Percentiles rank a stretch among this genome's conserved stretches.
These are phyloP conservation scores for Parnassius mnemosyne DNA, from an alignment of 2,888 invertebrate species.

Conservation along the genomic window DNA sequence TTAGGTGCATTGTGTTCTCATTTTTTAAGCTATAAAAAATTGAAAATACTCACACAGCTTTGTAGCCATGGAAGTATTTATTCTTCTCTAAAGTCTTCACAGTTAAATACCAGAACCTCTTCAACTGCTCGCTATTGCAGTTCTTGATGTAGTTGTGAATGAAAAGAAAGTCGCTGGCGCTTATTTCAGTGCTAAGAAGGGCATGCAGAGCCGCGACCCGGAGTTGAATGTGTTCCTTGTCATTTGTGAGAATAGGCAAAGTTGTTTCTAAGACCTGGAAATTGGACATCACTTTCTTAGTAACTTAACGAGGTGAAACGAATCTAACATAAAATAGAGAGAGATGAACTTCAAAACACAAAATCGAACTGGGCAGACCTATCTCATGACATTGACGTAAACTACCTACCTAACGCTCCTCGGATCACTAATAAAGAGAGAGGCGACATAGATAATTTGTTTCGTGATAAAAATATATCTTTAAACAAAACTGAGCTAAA, in stretches of 20 bases:
- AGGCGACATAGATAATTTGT: constrained; percentile 52
- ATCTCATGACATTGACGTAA: constrained; percentile 65
- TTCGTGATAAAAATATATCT: constrained; percentile 49
- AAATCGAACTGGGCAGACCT: constrained; percentile 54
- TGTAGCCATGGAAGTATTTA: constrained; percentile 83
- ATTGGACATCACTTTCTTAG: background rate
- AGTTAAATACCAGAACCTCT: constrained; percentile 86
- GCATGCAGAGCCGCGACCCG: constrained; percentile 84
- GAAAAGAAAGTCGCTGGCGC: constrained; percentile 83
- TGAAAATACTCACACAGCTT: constrained; percentile 80
- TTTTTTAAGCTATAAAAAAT: too few species aligned
- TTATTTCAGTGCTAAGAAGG: constrained; percentile 82
- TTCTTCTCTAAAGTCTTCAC: constrained; percentile 84
- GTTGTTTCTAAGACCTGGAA: constrained; percentile 72
- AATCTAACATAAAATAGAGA: too few species aligned
- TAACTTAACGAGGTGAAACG: too few species aligned
- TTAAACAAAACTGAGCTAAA: constrained; percentile 38
- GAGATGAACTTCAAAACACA: constrained; percentile 24
- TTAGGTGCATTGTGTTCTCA: too few species aligned
- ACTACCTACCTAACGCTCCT: constrained; percentile 46
- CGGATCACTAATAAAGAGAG: constrained; percentile 47
- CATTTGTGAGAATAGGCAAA: constrained; percentile 85
- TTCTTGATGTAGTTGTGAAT: constrained; percentile 84
- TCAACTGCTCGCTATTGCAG: constrained; percentile 82
- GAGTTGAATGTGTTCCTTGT: constrained; percentile 83